phyloP scores from a whole-genome alignment of 2,888 invertebrate species.

The Luperina testacea region DNA sequence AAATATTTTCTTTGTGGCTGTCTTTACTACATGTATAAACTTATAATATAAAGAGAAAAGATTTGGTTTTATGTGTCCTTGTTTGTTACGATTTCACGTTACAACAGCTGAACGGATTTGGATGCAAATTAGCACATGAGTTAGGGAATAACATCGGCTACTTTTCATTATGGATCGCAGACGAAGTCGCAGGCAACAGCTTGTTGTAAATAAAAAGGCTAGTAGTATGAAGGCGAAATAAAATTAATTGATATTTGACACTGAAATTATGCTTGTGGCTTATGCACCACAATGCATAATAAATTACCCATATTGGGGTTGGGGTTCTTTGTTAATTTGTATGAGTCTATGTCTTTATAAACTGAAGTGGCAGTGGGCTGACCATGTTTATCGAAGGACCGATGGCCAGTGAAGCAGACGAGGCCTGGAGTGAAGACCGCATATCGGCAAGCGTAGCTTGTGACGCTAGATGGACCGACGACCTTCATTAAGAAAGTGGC shows the following conservation, averaged over 20 bases:
- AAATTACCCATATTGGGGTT: not conserved
- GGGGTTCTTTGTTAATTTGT: not conserved
- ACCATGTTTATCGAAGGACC: not conserved
- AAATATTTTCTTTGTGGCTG: not conserved
- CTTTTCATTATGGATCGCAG: not conserved
- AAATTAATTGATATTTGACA: not conserved
- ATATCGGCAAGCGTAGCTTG: not conserved
- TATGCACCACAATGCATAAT: not conserved
- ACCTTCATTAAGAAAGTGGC: not conserved
- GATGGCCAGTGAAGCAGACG: not conserved
- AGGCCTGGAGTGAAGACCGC: too few relatives aligned
- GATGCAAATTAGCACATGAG: not conserved
- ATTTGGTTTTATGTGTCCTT: not conserved
- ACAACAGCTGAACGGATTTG: not conserved
- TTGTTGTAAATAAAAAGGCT: not conserved
- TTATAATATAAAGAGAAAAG: not conserved
- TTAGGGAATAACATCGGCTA: not conserved
- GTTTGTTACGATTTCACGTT: too few relatives aligned
- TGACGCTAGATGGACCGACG: not conserved
- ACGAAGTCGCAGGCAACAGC: not conserved
- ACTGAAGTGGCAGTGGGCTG: not conserved
- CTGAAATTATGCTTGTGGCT: not conserved
- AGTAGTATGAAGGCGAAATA: not conserved
- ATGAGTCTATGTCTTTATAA: not conserved
- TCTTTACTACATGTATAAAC: not conserved